These are phyloP conservation scores for Drosophila demipolita DNA, from an alignment of 2,888 invertebrate genomes.

Conservation along the genomic window DNA sequence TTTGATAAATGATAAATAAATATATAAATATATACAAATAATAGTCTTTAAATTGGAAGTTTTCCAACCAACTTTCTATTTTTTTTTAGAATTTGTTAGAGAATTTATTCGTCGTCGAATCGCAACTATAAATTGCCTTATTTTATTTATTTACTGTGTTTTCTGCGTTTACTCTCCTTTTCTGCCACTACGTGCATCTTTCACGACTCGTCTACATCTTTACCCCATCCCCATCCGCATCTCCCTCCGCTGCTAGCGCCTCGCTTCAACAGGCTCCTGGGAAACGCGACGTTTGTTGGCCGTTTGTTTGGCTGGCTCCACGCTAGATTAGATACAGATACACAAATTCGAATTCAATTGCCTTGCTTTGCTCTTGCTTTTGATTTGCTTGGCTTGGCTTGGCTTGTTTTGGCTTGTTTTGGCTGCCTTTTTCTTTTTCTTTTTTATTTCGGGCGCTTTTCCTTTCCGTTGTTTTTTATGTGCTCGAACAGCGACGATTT, in stretches of 20 bases:
- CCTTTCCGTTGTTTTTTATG: constrained; percentile 18
- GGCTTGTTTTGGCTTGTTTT: constrained; percentile 16
- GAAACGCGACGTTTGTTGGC: constrained; percentile 42
- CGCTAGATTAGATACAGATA: constrained; percentile 78
- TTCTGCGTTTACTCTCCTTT: constrained; percentile 74
- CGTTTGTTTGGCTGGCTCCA: constrained; percentile 60
- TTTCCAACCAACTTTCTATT: too few species aligned
- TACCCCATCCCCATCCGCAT: neutral
- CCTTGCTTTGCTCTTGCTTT: constrained; percentile 38
- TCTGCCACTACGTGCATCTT: constrained; percentile 64
- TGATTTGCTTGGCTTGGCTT: constrained; percentile 19
- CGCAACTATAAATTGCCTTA: neutral
- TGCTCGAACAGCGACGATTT: constrained; percentile 25
- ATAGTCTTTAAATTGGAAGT: too few species aligned
- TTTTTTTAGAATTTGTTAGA: neutral
- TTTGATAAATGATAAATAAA: too few species aligned
- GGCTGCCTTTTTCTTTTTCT: constrained; percentile 1
- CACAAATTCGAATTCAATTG: constrained; percentile 70
- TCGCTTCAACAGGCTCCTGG: constrained; percentile 11
- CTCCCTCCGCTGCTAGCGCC: neutral
- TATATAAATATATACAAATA: too few species aligned
- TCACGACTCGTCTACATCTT: constrained; percentile 5
- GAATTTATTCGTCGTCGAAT: neutral
- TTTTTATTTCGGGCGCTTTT: neutral
- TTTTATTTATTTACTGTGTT: constrained; percentile 71